These are phyloP conservation scores for Apostichopus leukothele DNA, from an alignment of 53 echinoderm and acorn worm species.

Conservation along the genomic window DNA sequence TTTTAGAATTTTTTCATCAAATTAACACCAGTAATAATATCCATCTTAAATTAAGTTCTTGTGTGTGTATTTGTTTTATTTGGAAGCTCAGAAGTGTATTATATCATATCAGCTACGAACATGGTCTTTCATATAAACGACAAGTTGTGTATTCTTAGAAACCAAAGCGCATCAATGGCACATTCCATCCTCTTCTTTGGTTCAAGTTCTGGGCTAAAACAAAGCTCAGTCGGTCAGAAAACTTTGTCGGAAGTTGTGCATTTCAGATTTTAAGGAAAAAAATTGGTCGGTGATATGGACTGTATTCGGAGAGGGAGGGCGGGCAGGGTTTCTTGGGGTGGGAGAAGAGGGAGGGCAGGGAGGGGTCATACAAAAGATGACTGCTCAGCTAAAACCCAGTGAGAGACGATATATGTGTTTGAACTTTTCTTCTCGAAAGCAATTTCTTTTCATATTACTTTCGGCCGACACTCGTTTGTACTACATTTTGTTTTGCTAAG, in stretches of 20 bases:
- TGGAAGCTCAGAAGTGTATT: conserved; percentile 41
- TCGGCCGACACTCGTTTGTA: no score
- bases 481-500: no score
- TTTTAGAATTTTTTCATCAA: background rate
- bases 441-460: background rate
- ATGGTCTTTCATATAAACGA: conserved; percentile 37
- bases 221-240: background rate
- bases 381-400: no score
- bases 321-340: background rate
- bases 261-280: conserved; percentile 2
- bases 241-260: conserved; percentile 29
- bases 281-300: background rate
- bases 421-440: background rate
- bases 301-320: no score
- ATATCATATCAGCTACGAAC: conserved; percentile 31
- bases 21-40: background rate
- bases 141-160: conserved; percentile 24
- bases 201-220: background rate
- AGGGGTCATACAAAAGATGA: no score
- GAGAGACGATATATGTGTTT: no score
- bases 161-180: conserved; percentile 31
- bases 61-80: conserved; percentile 31
- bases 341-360: background rate
- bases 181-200: conserved; percentile 10
- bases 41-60: conserved; percentile 1